Evolutionary conservation across 2,888 invertebrate species (phyloP), one percentile per base, ranked within the genome.

Genomic region (Hemaris fuciformis): DNA sequence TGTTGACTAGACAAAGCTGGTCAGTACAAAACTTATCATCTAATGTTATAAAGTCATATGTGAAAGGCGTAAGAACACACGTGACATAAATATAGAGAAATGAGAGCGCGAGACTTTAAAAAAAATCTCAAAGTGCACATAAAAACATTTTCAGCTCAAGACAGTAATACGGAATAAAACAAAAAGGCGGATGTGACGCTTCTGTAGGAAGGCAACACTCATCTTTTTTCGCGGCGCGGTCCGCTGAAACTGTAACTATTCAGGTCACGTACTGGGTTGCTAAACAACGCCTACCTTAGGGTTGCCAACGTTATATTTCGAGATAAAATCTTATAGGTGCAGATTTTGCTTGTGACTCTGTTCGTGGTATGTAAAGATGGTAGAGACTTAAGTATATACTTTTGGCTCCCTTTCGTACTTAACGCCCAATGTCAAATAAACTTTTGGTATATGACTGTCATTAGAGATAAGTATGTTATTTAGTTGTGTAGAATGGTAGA

Each of bases 281-380:
- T 69, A 73, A 76, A 76, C 72, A 73, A 71, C 69, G 66, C 61
- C 62, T 64, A 68, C 65, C 64, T 38, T 38, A 61, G 61, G 61
- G 61, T 57, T 61, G 61, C 43, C 42, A 45, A 15, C 6, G 42
- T 4, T 25, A 42, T 23, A 8, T 58, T 41, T 18, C 3, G 15
- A 18, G 18, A 43, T 23, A 43, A 53, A 4, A 5, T n/a, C 10
- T 41, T 58, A 15, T 13, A 15, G 0, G 15, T n/a, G 8, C 1
- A n/a, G n/a, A 15, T 5, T 27, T 7, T 48, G 5, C 15, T 3
- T 25, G 7, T 43, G n/a, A n/a, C n/a, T n/a, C n/a, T n/a, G n/a
- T n/a, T n/a, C n/a, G n/a, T n/a, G n/a, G n/a, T n/a, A n/a, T n/a
- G n/a, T n/a, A n/a, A n/a, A n/a, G n/a, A n/a, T n/a, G n/a, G n/a